phyloP scores from a whole-genome alignment of 2,888 invertebrate species.

The Zygothrica quintamaculata region DNA sequence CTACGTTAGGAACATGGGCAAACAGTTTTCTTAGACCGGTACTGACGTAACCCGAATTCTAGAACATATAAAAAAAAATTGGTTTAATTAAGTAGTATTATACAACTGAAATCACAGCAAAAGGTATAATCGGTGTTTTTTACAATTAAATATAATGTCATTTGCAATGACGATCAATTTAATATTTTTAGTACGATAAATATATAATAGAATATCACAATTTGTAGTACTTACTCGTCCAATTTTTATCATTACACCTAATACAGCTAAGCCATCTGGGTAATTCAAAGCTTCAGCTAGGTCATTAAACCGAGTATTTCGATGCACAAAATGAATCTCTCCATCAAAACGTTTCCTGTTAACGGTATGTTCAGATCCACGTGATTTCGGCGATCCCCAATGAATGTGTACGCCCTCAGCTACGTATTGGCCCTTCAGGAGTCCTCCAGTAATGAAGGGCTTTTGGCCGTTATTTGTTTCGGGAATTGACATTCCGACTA shows the following conservation, averaged over 20 bases:
- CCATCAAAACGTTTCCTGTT: slow-evolving; percentile 85
- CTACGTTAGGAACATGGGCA: slow-evolving; percentile 49
- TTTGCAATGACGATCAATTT: too few relatives aligned
- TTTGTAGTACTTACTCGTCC: slow-evolving; percentile 41
- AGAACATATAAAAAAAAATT: neutral
- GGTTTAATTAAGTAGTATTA: too few relatives aligned
- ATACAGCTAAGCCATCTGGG: slow-evolving; percentile 87
- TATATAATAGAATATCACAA: too few relatives aligned
- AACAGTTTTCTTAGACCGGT: slow-evolving; percentile 72
- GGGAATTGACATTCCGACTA: slow-evolving; percentile 70
- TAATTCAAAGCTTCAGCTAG: slow-evolving; percentile 85
- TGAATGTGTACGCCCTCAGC: slow-evolving; percentile 86
- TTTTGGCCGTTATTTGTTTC: slow-evolving; percentile 56
- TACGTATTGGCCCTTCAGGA: slow-evolving; percentile 58
- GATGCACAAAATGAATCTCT: slow-evolving; percentile 89
- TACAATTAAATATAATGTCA: too few relatives aligned
- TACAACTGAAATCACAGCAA: too few relatives aligned
- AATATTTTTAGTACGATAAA: too few relatives aligned
- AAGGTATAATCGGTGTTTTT: too few relatives aligned
- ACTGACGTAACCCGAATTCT: slow-evolving; percentile 58
- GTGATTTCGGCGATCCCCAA: slow-evolving; percentile 88
- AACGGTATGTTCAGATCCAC: slow-evolving; percentile 86
- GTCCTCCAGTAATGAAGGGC: slow-evolving; percentile 71
- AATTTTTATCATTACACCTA: slow-evolving; percentile 86
- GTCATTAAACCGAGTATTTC: slow-evolving; percentile 86